These are phyloP conservation scores for Pseudomyrmex dendroicus DNA, from an alignment of 1,140 invertebrate species.

Conservation along the genomic window DNA sequence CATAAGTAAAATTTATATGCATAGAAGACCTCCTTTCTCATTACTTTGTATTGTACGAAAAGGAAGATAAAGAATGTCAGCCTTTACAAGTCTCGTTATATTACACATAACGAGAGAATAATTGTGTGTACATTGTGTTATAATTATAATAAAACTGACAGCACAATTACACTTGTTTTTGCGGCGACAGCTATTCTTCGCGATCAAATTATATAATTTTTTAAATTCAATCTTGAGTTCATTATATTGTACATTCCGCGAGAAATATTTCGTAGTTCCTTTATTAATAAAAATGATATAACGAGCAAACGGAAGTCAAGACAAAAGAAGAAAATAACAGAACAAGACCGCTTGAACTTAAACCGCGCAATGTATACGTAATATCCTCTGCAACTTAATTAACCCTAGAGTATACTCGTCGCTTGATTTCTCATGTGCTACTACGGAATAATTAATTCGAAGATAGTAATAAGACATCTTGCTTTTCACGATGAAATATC, in stretches of 20 bases:
- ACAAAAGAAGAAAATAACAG: slow-evolving; percentile 14
- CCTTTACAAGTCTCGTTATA: neutral
- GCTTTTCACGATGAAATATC: neutral
- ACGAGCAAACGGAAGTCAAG: slow-evolving; percentile 1
- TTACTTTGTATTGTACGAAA: neutral
- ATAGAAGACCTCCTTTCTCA: neutral
- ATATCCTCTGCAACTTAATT: slow-evolving; percentile 62
- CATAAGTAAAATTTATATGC: slow-evolving; percentile 2
- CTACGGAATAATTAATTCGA: slow-evolving; percentile 65
- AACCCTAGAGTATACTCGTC: slow-evolving; percentile 51
- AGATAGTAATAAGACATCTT: slow-evolving; percentile 63
- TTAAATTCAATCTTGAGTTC: neutral
- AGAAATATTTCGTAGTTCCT: neutral
- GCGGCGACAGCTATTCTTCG: neutral
- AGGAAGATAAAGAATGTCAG: neutral
- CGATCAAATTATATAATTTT: neutral
- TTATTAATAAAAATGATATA: slow-evolving; percentile 9
- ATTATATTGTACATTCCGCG: neutral
- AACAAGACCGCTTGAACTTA: slow-evolving; percentile 56
- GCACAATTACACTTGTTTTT: neutral
- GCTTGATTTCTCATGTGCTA: slow-evolving; percentile 43
- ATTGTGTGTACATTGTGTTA: neutral
- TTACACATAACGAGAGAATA: neutral
- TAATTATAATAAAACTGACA: slow-evolving; percentile 7
- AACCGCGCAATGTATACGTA: slow-evolving; percentile 18